Evolutionary conservation across 2,113 vertebrate species (phyloP).

Genomic region (Pseudonaja textilis): DNA sequence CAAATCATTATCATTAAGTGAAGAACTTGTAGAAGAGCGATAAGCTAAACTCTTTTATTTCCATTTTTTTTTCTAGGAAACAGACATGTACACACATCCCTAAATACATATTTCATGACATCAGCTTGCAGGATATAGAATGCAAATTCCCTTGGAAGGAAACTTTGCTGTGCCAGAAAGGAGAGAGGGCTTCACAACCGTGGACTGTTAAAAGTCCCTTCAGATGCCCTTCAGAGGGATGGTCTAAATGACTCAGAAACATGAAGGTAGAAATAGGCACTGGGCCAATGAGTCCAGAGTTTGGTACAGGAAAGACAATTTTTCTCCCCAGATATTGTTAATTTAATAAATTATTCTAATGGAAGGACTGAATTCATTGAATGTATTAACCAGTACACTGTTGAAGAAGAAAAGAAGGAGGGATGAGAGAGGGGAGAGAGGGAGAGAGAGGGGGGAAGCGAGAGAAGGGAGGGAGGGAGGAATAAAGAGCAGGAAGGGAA

Average conservation of each 20-base stretch:
- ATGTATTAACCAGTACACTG: constrained; percentile 41
- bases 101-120: background rate
- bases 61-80: background rate
- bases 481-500: background rate
- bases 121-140: background rate
- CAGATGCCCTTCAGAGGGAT: background rate
- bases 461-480: background rate
- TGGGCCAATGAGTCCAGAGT: background rate
- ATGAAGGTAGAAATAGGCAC: background rate
- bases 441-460: fast-evolving
- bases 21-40: background rate
- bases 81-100: background rate
- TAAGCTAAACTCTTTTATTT: background rate
- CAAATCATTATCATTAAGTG: constrained; percentile 15
- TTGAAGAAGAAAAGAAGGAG: background rate
- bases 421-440: fast-evolving
- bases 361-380: constrained; percentile 48
- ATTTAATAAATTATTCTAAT: constrained; percentile 4
- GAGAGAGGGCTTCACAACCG: background rate
- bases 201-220: background rate
- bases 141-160: background rate
- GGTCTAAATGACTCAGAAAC: background rate
- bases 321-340: background rate
- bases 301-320: background rate
- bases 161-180: background rate